Evolutionary conservation across 2,888 invertebrate genomes (phyloP).

Genomic region (Bugulina stolonifera): DNA sequence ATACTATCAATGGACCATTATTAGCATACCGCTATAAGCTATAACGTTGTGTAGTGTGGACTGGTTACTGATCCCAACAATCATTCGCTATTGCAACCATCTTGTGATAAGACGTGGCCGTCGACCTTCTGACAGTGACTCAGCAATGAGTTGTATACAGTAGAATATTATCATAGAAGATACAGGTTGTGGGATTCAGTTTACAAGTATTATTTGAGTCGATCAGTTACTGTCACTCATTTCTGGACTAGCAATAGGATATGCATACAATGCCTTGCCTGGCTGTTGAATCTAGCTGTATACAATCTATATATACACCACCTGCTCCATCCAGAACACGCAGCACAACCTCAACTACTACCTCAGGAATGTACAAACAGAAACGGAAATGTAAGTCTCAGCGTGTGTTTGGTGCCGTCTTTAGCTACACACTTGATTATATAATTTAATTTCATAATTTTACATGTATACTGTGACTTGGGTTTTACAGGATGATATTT

Average conservation of each 20-base stretch:
- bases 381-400: constrained; percentile 24
- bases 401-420: not conserved
- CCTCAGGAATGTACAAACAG: constrained; percentile 19
- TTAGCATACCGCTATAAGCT: not conserved
- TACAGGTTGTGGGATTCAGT: no score
- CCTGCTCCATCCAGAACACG: not conserved
- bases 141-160: no score
- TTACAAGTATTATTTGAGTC: no score
- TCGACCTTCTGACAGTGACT: not conserved
- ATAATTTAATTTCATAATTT: no score
- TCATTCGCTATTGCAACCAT: not conserved
- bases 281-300: not conserved
- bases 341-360: not conserved
- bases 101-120: not conserved
- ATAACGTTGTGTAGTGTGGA: not conserved
- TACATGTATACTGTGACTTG: no score
- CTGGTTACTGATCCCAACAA: not conserved
- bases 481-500: no score
- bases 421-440: no score
- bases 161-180: no score
- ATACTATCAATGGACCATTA: not conserved
- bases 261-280: constrained; percentile 24
- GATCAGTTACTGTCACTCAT: not conserved
- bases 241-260: not conserved
- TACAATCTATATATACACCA: not conserved